phyloP scores from a whole-genome alignment of 2,113 vertebrate genomes.

The Entelurus aequoreus region DNA sequence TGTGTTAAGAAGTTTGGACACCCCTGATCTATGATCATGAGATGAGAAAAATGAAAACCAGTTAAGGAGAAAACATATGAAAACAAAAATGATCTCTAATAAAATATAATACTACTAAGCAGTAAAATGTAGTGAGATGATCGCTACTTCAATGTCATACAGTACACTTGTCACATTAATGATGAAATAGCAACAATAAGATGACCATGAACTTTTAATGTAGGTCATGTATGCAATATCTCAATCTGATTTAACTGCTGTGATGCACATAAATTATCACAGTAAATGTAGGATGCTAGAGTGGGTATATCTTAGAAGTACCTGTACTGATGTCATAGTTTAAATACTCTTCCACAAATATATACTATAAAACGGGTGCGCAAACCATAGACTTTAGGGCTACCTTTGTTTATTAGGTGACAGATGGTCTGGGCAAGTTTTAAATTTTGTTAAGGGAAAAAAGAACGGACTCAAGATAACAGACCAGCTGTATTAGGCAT shows the following conservation, averaged over 20 bases:
- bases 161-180: neutral
- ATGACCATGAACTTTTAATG: neutral
- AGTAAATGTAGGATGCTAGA: neutral
- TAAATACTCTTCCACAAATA: neutral
- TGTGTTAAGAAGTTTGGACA: no score
- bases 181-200: neutral
- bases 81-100: slow-evolving; percentile 1
- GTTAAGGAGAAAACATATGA: neutral
- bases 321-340: neutral
- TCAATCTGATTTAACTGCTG: neutral
- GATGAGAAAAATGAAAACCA: neutral
- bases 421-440: no score
- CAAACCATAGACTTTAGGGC: no score
- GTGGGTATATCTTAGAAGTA: neutral
- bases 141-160: no score
- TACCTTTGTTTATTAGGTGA: no score
- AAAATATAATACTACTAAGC: neutral
- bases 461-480: no score
- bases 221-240: neutral
- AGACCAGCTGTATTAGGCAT: no score
- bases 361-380: neutral
- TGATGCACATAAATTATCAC: neutral
- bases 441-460: no score
- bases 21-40: no score
- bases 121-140: no score